A percentile compares a stretch with the other conserved stretches of the same genome.
Evolutionary conservation across 2,888 invertebrate species (phyloP).

Genomic region (Dyspetes luteomarginatus): DNA sequence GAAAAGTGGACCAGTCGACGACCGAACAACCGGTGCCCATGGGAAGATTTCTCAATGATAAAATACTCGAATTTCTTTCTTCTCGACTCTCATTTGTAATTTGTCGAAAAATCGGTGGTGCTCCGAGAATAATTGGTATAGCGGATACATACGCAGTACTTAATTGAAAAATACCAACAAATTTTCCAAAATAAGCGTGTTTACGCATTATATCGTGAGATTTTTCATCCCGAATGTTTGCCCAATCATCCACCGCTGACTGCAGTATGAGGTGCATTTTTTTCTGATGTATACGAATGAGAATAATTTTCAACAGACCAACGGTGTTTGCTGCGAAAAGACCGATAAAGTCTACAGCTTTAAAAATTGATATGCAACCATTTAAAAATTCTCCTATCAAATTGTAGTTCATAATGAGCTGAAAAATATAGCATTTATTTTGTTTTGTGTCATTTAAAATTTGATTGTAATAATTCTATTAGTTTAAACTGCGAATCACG

Average conservation of each 20-base stretch:
- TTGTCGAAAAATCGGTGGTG: not conserved
- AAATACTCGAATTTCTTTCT: not conserved
- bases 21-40: constrained; percentile 56
- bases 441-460: not conserved
- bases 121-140: constrained; percentile 37
- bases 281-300: constrained; percentile 17
- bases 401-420: constrained; percentile 42
- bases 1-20: not conserved
- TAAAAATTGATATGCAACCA: constrained; percentile 23
- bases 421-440: not conserved
- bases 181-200: constrained; percentile 54
- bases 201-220: constrained; percentile 42
- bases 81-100: not conserved
- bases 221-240: not conserved
- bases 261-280: constrained; percentile 32
- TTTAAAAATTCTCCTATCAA: constrained; percentile 4
- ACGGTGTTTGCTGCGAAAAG: constrained; percentile 30
- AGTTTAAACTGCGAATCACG: not conserved
- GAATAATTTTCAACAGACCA: constrained; percentile 17
- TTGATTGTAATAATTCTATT: not conserved
- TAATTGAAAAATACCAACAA: constrained; percentile 58
- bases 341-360: constrained; percentile 28
- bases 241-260: constrained; percentile 58
- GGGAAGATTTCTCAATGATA: constrained; percentile 35
- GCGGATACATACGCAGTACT: constrained; percentile 39